Percentiles rank a stretch among this genome's conserved stretches.
These are phyloP conservation scores for Drosophila obscura DNA, from an alignment of 1,140 invertebrate genomes.

Conservation along the genomic window DNA sequence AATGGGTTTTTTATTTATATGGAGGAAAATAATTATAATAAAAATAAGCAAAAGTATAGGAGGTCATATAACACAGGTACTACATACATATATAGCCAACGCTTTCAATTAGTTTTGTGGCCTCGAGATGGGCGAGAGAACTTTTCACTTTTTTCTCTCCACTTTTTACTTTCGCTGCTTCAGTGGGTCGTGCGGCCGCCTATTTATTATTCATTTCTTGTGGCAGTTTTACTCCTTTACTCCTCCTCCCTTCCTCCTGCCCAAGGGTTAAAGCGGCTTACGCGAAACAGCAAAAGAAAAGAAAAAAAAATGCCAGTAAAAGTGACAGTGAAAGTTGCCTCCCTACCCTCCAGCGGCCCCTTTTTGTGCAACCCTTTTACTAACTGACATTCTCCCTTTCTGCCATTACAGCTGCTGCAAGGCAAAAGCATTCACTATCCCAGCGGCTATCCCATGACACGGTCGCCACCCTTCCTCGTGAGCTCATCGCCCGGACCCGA, in stretches of 20 bases:
- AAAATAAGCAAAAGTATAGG: too few relatives aligned
- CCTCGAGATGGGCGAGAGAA: too few relatives aligned
- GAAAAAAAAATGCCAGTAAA: conserved; percentile 8
- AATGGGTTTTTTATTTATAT: too few relatives aligned
- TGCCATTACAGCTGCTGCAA: conserved; percentile 87
- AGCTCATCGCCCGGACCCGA: conserved; percentile 89
- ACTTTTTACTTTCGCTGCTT: neutral
- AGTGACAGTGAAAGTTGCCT: neutral
- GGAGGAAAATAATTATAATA: too few relatives aligned
- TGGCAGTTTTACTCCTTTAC: conserved; percentile 38
- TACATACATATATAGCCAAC: too few relatives aligned
- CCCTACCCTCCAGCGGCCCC: neutral
- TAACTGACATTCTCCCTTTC: conserved; percentile 9
- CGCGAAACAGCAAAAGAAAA: conserved; percentile 14
- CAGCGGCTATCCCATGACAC: conserved; percentile 85
- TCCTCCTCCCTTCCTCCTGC: conserved; percentile 34
- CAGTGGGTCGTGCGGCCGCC: conserved; percentile 2
- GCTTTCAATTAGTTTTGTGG: too few relatives aligned
- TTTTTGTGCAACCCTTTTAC: neutral
- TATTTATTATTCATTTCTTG: conserved; percentile 71
- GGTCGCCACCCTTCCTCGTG: conserved; percentile 86
- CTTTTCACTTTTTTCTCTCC: too few relatives aligned
- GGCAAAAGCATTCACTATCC: conserved; percentile 86
- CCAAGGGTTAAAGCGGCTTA: conserved; percentile 40
- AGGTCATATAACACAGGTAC: too few relatives aligned